These are phyloP conservation scores for Monopis laevigella DNA, from an alignment of 2,888 invertebrate species.

Conservation along the genomic window DNA sequence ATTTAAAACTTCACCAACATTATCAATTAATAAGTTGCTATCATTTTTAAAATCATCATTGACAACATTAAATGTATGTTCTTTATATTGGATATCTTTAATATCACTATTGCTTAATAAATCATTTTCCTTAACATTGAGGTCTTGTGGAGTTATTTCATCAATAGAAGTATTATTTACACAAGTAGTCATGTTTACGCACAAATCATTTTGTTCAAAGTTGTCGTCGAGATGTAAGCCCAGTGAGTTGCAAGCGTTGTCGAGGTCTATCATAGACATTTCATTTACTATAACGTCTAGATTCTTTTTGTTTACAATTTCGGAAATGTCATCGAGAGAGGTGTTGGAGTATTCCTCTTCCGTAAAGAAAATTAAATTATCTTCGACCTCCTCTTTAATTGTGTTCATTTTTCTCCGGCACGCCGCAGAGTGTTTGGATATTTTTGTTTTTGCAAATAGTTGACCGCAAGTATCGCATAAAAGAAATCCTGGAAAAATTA, in stretches of 20 bases:
- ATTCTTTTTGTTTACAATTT: neutral
- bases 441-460: conserved; percentile 14
- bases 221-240: no score
- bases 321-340: conserved; percentile 1
- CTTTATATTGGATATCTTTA: no score
- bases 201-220: conserved; percentile 1
- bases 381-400: conserved; percentile 5
- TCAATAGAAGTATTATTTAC: neutral
- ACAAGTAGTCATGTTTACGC: neutral
- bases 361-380: neutral
- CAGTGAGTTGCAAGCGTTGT: no score
- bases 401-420: conserved; percentile 14
- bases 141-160: conserved; percentile 6
- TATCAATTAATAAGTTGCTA: no score
- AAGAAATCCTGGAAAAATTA: conserved; percentile 19
- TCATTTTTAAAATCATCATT: no score
- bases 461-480: conserved; percentile 21
- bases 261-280: no score
- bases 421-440: conserved; percentile 18
- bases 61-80: no score
- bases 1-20: no score
- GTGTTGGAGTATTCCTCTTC: neutral
- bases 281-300: no score
- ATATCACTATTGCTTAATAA: no score
- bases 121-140: conserved; percentile 13